Conservation (phyloP, 2,888 invertebrate species). For the Nemotelus nigrinus region DNA sequence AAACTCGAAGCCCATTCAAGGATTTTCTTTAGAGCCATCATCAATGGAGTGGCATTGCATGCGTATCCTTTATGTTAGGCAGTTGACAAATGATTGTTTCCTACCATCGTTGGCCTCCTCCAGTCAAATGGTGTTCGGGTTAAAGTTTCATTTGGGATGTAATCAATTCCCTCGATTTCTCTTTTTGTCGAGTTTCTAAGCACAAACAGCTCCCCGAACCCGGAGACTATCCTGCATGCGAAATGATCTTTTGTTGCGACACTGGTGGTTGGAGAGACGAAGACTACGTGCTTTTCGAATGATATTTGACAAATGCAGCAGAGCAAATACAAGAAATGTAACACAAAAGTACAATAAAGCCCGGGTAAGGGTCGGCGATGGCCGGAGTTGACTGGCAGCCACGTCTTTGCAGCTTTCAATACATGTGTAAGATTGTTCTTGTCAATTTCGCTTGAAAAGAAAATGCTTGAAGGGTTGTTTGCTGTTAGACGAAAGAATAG, state of each 20-base stretch:
- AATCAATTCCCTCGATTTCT: slow-evolving; percentile 42
- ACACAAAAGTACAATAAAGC: slow-evolving; percentile 4
- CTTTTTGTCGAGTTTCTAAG: not conserved
- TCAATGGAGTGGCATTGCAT: not conserved
- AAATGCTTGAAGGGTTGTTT: slow-evolving; percentile 42
- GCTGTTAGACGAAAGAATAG: slow-evolving; percentile 23
- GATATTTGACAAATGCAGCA: slow-evolving; percentile 40
- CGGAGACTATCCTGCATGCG: slow-evolving; percentile 24
- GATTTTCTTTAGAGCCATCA: slow-evolving; percentile 16
- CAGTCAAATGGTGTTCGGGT: slow-evolving; percentile 43
- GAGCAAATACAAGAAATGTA: slow-evolving; percentile 6
- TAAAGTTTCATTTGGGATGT: slow-evolving; percentile 41
- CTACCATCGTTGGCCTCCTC: slow-evolving; percentile 35
- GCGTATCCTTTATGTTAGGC: slow-evolving; percentile 38
- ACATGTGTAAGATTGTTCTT: slow-evolving; percentile 38
- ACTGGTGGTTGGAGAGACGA: not conserved
- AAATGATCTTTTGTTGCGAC: slow-evolving; percentile 25
- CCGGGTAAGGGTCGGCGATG: not conserved
- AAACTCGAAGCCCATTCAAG: slow-evolving; percentile 33
- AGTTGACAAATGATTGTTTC: slow-evolving; percentile 44
- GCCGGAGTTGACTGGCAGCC: not conserved
- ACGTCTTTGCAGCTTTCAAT: slow-evolving; percentile 15
- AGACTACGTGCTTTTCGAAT: slow-evolving; percentile 24
- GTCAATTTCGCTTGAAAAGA: slow-evolving; percentile 39
- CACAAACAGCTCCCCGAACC: not conserved